These are phyloP conservation scores for Zootoca vivipara DNA, from an alignment of 2,113 vertebrate genomes.

Conservation along the genomic window DNA sequence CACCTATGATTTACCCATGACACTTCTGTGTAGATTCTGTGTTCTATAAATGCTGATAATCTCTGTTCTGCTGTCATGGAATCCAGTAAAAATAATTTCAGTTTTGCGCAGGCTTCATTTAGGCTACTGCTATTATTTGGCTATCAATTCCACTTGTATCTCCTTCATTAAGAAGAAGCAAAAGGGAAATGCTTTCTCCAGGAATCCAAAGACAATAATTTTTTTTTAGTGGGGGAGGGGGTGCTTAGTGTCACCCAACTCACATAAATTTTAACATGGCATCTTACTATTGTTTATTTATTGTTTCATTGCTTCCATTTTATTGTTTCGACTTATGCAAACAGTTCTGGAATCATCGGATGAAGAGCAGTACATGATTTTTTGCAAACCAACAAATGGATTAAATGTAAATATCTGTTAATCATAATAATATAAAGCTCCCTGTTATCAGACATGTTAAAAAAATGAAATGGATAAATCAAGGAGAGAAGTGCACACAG, in stretches of 20 bases:
- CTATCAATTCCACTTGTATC: neutral
- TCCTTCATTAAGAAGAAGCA: conserved; percentile 26
- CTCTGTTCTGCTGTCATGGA: neutral
- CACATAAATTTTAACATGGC: neutral
- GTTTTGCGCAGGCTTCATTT: neutral
- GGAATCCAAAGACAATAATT: neutral
- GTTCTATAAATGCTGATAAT: neutral
- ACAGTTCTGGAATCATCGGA: neutral
- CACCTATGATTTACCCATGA: too few species aligned
- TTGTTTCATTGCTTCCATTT: neutral
- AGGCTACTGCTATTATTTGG: neutral
- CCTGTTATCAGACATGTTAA: conserved; percentile 24
- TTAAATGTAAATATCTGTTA: conserved; percentile 3
- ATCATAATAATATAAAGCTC: neutral
- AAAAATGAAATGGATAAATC: neutral
- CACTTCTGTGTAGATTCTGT: too few species aligned
- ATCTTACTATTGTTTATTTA: neutral
- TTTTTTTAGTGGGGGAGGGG: neutral
- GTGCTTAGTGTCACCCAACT: neutral
- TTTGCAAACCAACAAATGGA: neutral
- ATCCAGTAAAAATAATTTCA: neutral
- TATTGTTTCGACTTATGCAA: neutral
- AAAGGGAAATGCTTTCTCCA: neutral
- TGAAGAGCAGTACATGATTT: neutral
- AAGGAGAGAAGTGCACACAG: conserved; percentile 1